A percentile compares a stretch with the other conserved stretches of the same genome.
These are phyloP conservation scores for Helobdella robusta DNA, from an alignment of 2,888 invertebrate genomes.

Conservation along the genomic window DNA sequence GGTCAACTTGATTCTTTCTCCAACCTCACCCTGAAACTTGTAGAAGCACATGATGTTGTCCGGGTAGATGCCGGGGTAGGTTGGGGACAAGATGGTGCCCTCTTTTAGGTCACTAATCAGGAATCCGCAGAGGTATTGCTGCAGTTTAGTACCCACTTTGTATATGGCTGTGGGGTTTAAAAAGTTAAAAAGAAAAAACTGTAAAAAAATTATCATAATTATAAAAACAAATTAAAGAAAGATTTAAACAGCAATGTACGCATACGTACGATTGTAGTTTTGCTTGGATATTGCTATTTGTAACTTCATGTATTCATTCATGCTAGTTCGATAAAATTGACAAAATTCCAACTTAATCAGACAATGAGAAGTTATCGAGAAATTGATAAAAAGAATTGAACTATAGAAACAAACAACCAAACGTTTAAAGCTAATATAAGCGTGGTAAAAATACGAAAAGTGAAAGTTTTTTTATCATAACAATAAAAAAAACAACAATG, in stretches of 20 bases:
- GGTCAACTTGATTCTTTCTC: slow-evolving; percentile 44
- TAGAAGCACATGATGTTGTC: slow-evolving; percentile 75
- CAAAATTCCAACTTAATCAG: no score
- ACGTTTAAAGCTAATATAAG: neutral
- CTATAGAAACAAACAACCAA: neutral
- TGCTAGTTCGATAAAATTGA: no score
- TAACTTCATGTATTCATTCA: no score
- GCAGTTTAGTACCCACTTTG: slow-evolving; percentile 29
- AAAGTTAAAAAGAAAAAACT: neutral
- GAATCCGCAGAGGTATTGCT: slow-evolving; percentile 31
- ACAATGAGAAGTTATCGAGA: no score
- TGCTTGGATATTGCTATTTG: no score
- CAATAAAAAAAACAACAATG: neutral
- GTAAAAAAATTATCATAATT: neutral
- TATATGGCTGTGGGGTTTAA: slow-evolving; percentile 28
- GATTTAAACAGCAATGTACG: no score
- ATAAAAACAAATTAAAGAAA: neutral
- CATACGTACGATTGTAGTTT: no score
- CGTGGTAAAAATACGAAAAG: slow-evolving; percentile 3
- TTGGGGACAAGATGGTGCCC: slow-evolving; percentile 85
- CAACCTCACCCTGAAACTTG: slow-evolving; percentile 76
- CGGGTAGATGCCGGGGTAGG: slow-evolving; percentile 97
- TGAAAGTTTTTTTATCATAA: neutral
- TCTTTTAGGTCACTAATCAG: slow-evolving; percentile 26
- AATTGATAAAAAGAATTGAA: no score